These are phyloP conservation scores for Dynastes hyllus DNA, from an alignment of 2,888 invertebrate species.

Conservation along the genomic window DNA sequence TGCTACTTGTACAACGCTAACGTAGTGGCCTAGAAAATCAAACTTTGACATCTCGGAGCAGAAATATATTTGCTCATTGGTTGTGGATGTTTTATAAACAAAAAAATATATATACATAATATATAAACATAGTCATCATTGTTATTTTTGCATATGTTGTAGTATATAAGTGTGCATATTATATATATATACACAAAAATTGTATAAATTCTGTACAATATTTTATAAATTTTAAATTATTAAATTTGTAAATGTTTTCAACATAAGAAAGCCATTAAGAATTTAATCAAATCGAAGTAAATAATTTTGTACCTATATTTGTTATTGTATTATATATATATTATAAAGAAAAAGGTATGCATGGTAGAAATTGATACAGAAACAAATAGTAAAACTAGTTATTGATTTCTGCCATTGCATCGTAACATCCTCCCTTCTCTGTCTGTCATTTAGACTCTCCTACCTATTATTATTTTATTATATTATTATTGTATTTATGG, in stretches of 20 bases:
- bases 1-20: conserved; percentile 71
- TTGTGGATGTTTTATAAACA: conserved; percentile 64
- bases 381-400: conserved; percentile 1
- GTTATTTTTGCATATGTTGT: conserved; percentile 70
- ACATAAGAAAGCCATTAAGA: conserved; percentile 58
- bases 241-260: conserved; percentile 64
- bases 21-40: conserved; percentile 70
- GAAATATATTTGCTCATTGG: conserved; percentile 57
- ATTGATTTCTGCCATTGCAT: conserved; percentile 22
- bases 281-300: conserved; percentile 62
- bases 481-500: conserved; percentile 41
- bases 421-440: conserved; percentile 34
- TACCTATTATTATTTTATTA: conserved; percentile 38
- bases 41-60: conserved; percentile 58
- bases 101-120: conserved; percentile 35
- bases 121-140: conserved; percentile 65
- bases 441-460: conserved; percentile 39
- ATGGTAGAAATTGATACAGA: conserved; percentile 18
- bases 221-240: conserved; percentile 71
- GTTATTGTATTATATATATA: conserved; percentile 57
- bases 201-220: conserved; percentile 65
- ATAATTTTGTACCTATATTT: conserved; percentile 64
- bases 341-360: conserved; percentile 39
- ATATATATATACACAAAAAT: conserved; percentile 62
- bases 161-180: conserved; percentile 62